Evolutionary conservation across 2,113 vertebrate genomes (phyloP).

Genomic region (Hiodon alosoides): DNA sequence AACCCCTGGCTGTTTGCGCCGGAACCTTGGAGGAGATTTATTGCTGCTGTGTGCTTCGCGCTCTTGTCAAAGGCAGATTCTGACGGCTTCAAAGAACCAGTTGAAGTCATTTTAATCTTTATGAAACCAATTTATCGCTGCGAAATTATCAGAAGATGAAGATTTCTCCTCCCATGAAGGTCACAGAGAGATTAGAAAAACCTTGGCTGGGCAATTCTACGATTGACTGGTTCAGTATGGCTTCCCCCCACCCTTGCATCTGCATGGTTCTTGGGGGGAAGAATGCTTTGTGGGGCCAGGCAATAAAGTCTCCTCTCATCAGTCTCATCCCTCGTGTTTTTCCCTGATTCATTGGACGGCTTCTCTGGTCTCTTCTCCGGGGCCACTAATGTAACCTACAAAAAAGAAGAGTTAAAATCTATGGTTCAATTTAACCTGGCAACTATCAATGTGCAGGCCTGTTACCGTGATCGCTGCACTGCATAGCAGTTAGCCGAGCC

Average conservation of each 20-base stretch:
- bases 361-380: too few species aligned
- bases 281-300: slow-evolving; percentile 8
- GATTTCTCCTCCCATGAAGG: slow-evolving; percentile 8
- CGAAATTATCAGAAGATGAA: slow-evolving; percentile 10
- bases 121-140: slow-evolving; percentile 13
- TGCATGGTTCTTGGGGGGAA: background rate
- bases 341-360: too few species aligned
- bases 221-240: slow-evolving; percentile 6
- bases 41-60: slow-evolving; percentile 2
- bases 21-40: slow-evolving; percentile 22
- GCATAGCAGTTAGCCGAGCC: too few species aligned
- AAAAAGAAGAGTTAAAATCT: too few species aligned
- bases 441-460: too few species aligned
- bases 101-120: slow-evolving; percentile 13
- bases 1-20: background rate
- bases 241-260: background rate
- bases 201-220: slow-evolving; percentile 11
- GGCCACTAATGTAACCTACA: too few species aligned
- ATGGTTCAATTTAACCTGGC: too few species aligned
- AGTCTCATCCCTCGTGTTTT: background rate
- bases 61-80: slow-evolving; percentile 25
- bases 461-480: too few species aligned
- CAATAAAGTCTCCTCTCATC: background rate
- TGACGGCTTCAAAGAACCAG: slow-evolving; percentile 5
- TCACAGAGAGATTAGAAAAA: slow-evolving; percentile 14